Evolutionary conservation across 2,888 invertebrate species (phyloP).

Genomic region (Ditylenchus weischeri): DNA sequence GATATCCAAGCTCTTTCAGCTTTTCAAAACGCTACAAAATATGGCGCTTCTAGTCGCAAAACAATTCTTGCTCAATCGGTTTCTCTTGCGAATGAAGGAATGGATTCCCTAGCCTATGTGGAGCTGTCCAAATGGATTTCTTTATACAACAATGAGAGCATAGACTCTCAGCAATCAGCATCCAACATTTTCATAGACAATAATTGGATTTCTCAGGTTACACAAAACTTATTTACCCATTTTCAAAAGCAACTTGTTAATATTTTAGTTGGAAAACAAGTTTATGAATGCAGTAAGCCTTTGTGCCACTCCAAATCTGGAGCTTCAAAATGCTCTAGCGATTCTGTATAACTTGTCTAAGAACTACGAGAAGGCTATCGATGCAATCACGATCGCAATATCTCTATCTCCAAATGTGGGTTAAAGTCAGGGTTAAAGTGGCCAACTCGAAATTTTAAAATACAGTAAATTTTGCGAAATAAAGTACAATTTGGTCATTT

Average conservation of each 20-base stretch:
- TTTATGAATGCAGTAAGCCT: conserved; percentile 43
- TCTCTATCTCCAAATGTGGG: conserved; percentile 74
- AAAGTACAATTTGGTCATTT: too few species aligned
- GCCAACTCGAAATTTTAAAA: too few species aligned
- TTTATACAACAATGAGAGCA: conserved; percentile 23
- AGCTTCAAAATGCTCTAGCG: conserved; percentile 68
- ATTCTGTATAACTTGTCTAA: conserved; percentile 89
- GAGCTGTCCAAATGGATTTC: conserved; percentile 67
- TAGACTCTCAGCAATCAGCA: background rate
- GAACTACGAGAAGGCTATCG: conserved; percentile 91
- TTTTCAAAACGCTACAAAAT: conserved; percentile 68
- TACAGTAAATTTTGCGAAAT: too few species aligned
- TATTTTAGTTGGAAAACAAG: conserved; percentile 40
- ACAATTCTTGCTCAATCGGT: conserved; percentile 87
- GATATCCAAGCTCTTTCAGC: conserved; percentile 89
- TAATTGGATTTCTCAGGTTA: background rate
- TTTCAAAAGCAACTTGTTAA: too few species aligned
- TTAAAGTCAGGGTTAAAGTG: too few species aligned
- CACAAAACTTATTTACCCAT: too few species aligned
- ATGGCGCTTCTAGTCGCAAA: conserved; percentile 48
- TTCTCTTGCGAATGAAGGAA: conserved; percentile 91
- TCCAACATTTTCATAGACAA: conserved; percentile 8
- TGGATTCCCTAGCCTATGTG: conserved; percentile 81
- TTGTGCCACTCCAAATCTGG: conserved; percentile 39
- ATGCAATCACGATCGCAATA: conserved; percentile 87